Base-by-base conservation (phyloP, 2,113 vertebrate species). In the Leptosomus discolor region DNA sequence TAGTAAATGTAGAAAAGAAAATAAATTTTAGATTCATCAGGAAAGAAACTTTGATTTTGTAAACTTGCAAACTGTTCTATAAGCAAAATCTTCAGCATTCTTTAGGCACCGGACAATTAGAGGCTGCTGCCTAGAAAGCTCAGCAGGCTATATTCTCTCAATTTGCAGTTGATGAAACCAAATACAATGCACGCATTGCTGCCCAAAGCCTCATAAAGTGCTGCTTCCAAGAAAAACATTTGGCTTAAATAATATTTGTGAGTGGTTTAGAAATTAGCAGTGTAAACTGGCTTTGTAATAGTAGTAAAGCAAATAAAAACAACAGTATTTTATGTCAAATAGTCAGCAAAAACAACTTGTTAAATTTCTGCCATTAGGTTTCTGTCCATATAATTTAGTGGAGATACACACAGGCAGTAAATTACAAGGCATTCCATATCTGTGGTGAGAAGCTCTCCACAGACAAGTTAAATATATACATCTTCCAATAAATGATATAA, bases 391-490 rank as follows among this genome's bases (percentile, higher is more conserved):
- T 65, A 89, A 92, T 92, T 97, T 93, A 83, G 92, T 79, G 61
- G 84, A 91, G 67, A 85, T 61, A 85, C 19, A 84, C 92, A 89
- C 26, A 95, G 53, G 32, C 68, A 93, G 34, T 85, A 90, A 93
- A 88, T 92, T 87, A 88, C 29, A 88, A 65, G 32, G 36, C 50
- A 60, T 71, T 95, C 57, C 79, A 34, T 68, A 78, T 81, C 68
- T 53, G 68, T 67, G 64, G 15, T 88, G 56, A 79, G 56, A 90
- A 95, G 73, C 61, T 96, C 30, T 86, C 63, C 61, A 88, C 39
- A 96, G 46, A 90, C 13, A 96, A 97, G 39, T 83, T 92, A 97
- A 96, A 94, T 69, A 70, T 9, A 51, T 78, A 39, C 8, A 84
- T 85, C n/a, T 88, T 86, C 48, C 53, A 96, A 76, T 46, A 95